A percentile compares a stretch with the other conserved stretches of the same genome.
Conservation (phyloP, 2,888 invertebrate genomes). For the Tortrix viridana region DNA sequence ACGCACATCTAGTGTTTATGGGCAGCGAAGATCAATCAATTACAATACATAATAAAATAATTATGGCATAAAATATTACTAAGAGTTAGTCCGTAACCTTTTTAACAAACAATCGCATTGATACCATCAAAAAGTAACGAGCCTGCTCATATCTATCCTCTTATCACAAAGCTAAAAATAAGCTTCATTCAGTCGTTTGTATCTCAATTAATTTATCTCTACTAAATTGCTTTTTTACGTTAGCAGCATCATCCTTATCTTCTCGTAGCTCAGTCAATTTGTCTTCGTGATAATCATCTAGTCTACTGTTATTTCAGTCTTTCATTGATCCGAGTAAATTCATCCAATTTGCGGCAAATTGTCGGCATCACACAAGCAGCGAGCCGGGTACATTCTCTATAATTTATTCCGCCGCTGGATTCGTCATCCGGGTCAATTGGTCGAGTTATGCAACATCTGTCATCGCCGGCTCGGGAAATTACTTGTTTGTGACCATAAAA, state of each 20-base stretch:
- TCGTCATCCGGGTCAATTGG: constrained; percentile 59
- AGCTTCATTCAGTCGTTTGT: constrained; percentile 7
- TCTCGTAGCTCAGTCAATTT: constrained; percentile 2
- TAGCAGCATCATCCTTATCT: constrained; percentile 23
- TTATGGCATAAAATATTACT: too few relatives aligned
- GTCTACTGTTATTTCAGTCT: constrained; percentile 19
- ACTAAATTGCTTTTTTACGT: constrained; percentile 27
- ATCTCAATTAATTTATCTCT: constrained; percentile 29
- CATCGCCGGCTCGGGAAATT: constrained; percentile 18
- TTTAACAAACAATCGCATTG: constrained; percentile 6
- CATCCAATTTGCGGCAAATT: constrained; percentile 33
- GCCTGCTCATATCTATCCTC: neutral
- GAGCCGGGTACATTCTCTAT: constrained; percentile 23
- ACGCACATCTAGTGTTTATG: too few relatives aligned
- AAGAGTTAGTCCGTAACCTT: neutral
- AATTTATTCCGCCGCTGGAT: constrained; percentile 26
- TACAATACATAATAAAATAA: too few relatives aligned
- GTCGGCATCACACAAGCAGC: constrained; percentile 32
- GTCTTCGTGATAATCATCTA: constrained; percentile 10
- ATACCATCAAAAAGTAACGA: constrained; percentile 21
- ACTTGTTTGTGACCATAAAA: constrained; percentile 25
- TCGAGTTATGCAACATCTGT: constrained; percentile 55
- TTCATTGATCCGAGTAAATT: constrained; percentile 33
- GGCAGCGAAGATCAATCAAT: too few relatives aligned
- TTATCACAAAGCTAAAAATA: constrained; percentile 17